Evolutionary conservation across 2,113 vertebrate species (phyloP).

Genomic region (Pluvialis apricaria): DNA sequence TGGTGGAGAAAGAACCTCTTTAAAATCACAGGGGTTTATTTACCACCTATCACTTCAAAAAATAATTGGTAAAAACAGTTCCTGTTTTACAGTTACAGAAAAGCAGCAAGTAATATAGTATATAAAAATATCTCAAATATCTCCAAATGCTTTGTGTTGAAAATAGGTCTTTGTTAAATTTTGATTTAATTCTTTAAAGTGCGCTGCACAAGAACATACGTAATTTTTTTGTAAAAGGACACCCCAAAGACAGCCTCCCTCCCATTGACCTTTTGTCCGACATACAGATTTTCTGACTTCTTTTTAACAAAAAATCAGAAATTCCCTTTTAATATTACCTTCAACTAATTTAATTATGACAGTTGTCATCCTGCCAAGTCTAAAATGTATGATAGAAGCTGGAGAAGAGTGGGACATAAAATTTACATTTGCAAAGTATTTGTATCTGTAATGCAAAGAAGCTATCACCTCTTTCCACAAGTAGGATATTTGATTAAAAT

Average conservation of each 20-base stretch:
- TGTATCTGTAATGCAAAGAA: conserved; percentile 14
- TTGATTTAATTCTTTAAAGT: conserved; percentile 10
- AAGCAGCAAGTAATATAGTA: not conserved
- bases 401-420: conserved; percentile 6
- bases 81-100: not conserved
- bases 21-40: not conserved
- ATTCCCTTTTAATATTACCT: conserved; percentile 3
- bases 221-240: not conserved
- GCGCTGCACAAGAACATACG: not conserved
- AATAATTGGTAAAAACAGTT: not conserved
- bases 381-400: not conserved
- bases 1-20: not conserved
- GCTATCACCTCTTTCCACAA: conserved; percentile 12
- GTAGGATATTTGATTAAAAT: conserved; percentile 34
- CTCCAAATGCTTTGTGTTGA: not conserved
- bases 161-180: not conserved
- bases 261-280: not conserved
- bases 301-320: not conserved
- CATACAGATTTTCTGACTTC: not conserved
- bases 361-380: conserved; percentile 26
- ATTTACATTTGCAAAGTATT: conserved; percentile 28
- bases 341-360: not conserved
- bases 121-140: not conserved
- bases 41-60: not conserved
- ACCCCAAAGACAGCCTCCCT: not conserved